These are phyloP conservation scores for Delichon dasypus DNA, from an alignment of 2,797 vertebrate genomes.

Conservation along the genomic window DNA sequence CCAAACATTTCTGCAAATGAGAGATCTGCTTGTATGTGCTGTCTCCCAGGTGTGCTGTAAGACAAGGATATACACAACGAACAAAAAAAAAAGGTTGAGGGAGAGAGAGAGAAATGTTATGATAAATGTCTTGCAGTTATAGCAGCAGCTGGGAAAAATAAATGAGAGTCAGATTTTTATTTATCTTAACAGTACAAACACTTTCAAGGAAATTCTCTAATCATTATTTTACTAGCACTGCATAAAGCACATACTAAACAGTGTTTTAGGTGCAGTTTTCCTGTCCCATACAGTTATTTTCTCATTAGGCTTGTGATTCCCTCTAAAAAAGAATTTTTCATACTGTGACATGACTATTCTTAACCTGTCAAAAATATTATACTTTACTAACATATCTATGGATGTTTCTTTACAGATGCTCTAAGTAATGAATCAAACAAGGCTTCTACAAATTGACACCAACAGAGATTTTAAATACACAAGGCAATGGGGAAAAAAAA, in stretches of 20 bases:
- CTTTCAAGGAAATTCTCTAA: background rate
- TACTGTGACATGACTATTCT: background rate
- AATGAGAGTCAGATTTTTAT: background rate
- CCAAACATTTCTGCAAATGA: background rate
- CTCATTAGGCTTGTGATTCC: background rate
- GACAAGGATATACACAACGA: background rate
- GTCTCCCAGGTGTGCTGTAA: background rate
- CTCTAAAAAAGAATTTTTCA: background rate
- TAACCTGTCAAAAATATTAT: background rate
- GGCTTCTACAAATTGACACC: background rate
- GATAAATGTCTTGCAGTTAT: background rate
- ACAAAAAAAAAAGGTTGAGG: background rate
- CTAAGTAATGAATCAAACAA: background rate
- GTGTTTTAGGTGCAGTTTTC: background rate
- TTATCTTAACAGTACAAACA: background rate
- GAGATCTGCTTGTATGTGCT: background rate
- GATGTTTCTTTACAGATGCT: background rate
- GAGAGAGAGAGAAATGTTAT: background rate
- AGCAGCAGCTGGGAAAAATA: background rate
- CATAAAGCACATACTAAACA: background rate
- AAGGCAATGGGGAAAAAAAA: background rate
- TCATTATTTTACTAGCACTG: background rate
- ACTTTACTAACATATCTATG: background rate
- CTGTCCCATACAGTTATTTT: background rate
- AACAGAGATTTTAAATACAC: background rate